phyloP scores from a whole-genome alignment of 2,888 invertebrate genomes.

The Cheilosia pagana region DNA sequence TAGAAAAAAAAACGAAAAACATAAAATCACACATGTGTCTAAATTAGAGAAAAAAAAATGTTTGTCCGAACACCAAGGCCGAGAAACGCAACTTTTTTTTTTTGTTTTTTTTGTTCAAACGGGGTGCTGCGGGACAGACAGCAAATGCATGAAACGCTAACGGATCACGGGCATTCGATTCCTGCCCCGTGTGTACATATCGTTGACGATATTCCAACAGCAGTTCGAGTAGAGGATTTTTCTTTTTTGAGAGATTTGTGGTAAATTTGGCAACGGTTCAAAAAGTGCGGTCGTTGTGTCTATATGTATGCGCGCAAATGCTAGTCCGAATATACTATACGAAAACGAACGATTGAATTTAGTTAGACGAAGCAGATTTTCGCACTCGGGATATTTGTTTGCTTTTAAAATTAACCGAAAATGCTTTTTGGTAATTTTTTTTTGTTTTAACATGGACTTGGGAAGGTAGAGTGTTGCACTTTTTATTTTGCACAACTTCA shows the following conservation, averaged over 20 bases:
- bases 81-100: conserved; percentile 38
- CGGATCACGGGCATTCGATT: conserved; percentile 57
- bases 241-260: conserved; percentile 34
- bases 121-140: conserved; percentile 2
- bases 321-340: conserved; percentile 28
- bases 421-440: conserved; percentile 22
- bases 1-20: conserved; percentile 31
- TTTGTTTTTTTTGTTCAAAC: conserved; percentile 4
- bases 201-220: conserved; percentile 57
- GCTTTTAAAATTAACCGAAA: conserved; percentile 62
- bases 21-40: conserved; percentile 49
- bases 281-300: conserved; percentile 55
- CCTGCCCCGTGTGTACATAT: conserved; percentile 29
- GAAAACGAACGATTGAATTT: conserved; percentile 5
- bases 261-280: conserved; percentile 60
- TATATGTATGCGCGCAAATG: conserved; percentile 49
- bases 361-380: conserved; percentile 27
- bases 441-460: conserved; percentile 20
- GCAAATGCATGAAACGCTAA: conserved; percentile 41
- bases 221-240: conserved; percentile 12
- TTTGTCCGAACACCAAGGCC: conserved; percentile 34
- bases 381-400: conserved; percentile 36
- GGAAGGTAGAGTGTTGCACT: neutral
- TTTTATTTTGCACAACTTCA: neutral
- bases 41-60: conserved; percentile 19